Conservation (phyloP, 2,113 vertebrate genomes). For the Equus quagga region DNA sequence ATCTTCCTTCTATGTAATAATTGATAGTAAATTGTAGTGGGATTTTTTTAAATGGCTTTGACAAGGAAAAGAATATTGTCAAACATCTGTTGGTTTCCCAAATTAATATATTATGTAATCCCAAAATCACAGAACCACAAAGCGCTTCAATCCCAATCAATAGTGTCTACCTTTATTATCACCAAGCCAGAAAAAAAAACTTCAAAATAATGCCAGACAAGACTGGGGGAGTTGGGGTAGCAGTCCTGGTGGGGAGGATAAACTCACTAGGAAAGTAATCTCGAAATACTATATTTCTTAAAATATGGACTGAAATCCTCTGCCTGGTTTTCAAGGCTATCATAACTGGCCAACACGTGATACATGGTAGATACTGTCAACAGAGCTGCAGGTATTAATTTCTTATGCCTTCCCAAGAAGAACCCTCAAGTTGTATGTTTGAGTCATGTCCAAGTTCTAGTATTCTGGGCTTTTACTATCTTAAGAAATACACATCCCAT, state of each 20-base stretch:
- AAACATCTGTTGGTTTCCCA: neutral
- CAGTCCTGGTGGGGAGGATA: neutral
- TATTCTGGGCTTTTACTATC: neutral
- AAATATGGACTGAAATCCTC: neutral
- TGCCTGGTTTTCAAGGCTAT: neutral
- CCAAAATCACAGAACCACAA: neutral
- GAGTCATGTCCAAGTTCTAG: neutral
- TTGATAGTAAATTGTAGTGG: neutral
- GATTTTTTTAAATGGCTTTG: neutral
- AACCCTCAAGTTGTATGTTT: neutral
- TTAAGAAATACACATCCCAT: neutral
- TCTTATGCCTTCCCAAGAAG: neutral
- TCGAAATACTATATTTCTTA: conserved; percentile 13
- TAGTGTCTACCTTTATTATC: neutral
- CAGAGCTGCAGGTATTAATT: neutral
- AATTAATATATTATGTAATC: neutral
- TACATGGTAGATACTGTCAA: neutral
- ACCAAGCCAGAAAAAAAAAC: neutral
- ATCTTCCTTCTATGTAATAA: neutral
- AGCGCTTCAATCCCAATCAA: neutral
- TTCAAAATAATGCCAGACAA: neutral
- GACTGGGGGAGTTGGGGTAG: too few species aligned
- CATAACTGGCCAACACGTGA: neutral
- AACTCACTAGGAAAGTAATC: neutral
- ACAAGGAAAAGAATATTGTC: neutral